A percentile compares a stretch with the other conserved stretches of the same genome.
phyloP scores from a whole-genome alignment of 2,888 invertebrate species.

The Pyralis farinalis region DNA sequence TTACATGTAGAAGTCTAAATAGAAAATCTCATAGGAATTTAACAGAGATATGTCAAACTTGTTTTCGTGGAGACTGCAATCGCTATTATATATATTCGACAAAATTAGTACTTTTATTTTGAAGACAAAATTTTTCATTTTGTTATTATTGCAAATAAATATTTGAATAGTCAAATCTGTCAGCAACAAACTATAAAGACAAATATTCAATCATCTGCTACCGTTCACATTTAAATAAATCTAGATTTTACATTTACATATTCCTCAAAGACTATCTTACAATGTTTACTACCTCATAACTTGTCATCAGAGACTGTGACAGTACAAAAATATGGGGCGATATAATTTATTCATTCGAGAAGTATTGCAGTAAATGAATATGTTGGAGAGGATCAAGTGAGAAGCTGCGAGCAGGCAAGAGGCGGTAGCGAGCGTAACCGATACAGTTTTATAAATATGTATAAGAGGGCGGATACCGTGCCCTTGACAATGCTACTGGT shows the following conservation, averaged over 20 bases:
- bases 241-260: no score
- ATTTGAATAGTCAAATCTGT: neutral
- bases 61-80: no score
- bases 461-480: conserved; percentile 60
- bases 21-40: no score
- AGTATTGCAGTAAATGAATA: conserved; percentile 30
- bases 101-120: no score
- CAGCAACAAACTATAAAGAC: neutral
- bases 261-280: conserved; percentile 9
- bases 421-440: conserved; percentile 29
- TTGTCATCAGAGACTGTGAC: conserved; percentile 28
- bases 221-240: no score
- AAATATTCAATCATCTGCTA: neutral
- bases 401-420: conserved; percentile 12
- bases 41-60: no score
- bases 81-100: no score
- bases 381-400: conserved; percentile 23
- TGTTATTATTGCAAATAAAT: neutral
- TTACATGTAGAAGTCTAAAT: no score
- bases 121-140: conserved; percentile 12
- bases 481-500: conserved; percentile 58
- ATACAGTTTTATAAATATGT: conserved; percentile 61
- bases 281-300: conserved; percentile 14
- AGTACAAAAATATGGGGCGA: conserved; percentile 22
- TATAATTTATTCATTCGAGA: conserved; percentile 30